phyloP scores from a whole-genome alignment of 1,140 invertebrate species.

The Coenobita brevimanus region DNA sequence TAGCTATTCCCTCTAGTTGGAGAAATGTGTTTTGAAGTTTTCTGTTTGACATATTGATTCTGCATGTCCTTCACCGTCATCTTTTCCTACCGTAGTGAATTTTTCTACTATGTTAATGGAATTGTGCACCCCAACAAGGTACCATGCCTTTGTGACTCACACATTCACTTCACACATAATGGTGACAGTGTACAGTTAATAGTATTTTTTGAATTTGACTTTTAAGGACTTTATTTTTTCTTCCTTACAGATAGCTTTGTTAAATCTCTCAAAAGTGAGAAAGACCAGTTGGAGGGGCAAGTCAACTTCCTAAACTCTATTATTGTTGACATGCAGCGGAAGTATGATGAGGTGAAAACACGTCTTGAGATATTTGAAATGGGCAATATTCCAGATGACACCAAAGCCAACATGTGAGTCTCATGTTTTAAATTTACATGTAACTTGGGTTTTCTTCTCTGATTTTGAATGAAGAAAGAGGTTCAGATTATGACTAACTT shows the following conservation, averaged over 20 bases:
- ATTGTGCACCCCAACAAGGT: too few relatives aligned
- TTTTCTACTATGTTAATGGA: too few relatives aligned
- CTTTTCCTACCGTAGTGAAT: too few relatives aligned
- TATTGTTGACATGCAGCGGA: constrained; percentile 95
- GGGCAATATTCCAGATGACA: constrained; percentile 76
- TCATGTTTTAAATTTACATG: not conserved
- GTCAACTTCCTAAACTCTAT: constrained; percentile 96
- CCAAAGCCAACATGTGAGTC: constrained; percentile 43
- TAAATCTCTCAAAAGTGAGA: constrained; percentile 71
- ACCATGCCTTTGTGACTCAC: too few relatives aligned
- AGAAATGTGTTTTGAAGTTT: too few relatives aligned
- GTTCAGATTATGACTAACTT: not conserved
- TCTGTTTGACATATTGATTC: too few relatives aligned
- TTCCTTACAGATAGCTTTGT: constrained; percentile 68
- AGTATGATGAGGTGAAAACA: constrained; percentile 88
- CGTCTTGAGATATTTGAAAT: constrained; percentile 87
- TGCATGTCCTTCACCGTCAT: too few relatives aligned
- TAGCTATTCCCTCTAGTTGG: too few relatives aligned
- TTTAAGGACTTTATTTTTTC: not conserved
- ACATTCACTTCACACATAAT: too few relatives aligned
- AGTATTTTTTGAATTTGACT: too few relatives aligned
- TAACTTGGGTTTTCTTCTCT: too few relatives aligned
- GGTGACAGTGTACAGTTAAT: too few relatives aligned
- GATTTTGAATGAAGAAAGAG: not conserved
- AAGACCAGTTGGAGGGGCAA: constrained; percentile 76